Conservation (phyloP, 2,888 invertebrate genomes). For the Melinaea menophilus region DNA sequence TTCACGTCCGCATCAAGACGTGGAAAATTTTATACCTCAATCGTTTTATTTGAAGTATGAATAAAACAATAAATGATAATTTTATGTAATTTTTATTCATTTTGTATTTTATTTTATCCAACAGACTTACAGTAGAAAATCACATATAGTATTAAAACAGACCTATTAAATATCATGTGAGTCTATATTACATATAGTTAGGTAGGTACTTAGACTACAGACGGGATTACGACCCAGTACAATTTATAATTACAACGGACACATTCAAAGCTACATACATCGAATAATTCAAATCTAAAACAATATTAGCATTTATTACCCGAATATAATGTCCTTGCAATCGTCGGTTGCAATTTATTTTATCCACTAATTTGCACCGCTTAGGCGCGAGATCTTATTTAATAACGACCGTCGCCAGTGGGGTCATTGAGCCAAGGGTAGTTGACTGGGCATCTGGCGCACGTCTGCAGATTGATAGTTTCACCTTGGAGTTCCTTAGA, state of each 20-base stretch:
- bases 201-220: constrained; percentile 76
- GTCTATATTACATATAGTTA: constrained; percentile 76
- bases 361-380: constrained; percentile 67
- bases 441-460: constrained; percentile 94
- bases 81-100: constrained; percentile 35
- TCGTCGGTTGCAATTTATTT: constrained; percentile 56
- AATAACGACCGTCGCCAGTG: constrained; percentile 92
- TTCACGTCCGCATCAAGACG: constrained; percentile 1
- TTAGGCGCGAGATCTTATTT: constrained; percentile 74
- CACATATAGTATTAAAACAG: constrained; percentile 76
- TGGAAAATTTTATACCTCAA: constrained; percentile 1
- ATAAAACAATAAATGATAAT: constrained; percentile 12
- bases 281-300: constrained; percentile 35
- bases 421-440: constrained; percentile 97
- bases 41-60: background rate
- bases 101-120: constrained; percentile 73
- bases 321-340: constrained; percentile 63
- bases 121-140: constrained; percentile 77
- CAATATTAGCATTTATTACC: constrained; percentile 39
- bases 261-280: constrained; percentile 52
- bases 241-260: constrained; percentile 65
- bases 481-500: constrained; percentile 96
- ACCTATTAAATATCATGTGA: constrained; percentile 78
- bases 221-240: constrained; percentile 78
- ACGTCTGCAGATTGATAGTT: constrained; percentile 95